A percentile compares a stretch with the other conserved stretches of the same genome.
Evolutionary conservation across 2,888 invertebrate species (phyloP).

Genomic region (Siphlonurus alternatus): DNA sequence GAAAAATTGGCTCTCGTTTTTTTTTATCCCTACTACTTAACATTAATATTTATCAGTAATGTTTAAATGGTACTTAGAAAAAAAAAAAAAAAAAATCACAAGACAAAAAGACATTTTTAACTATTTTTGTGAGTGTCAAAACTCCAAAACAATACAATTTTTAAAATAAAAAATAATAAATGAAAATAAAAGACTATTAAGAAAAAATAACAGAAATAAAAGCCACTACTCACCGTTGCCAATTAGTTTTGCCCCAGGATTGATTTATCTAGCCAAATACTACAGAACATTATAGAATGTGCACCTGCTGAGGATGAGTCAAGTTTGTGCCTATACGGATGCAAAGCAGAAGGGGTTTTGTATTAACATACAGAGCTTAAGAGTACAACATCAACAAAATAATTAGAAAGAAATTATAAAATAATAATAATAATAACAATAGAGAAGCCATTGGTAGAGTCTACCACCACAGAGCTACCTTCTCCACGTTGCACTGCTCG

Average conservation of each 20-base stretch:
- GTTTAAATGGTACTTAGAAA: too few species aligned
- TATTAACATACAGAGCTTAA: neutral
- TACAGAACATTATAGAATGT: conserved; percentile 1
- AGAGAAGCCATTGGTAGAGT: neutral
- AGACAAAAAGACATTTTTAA: neutral
- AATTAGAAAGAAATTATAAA: conserved; percentile 3
- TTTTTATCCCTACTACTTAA: too few species aligned
- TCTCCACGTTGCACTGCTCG: conserved; percentile 1
- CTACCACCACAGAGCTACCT: conserved; percentile 2
- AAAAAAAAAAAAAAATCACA: neutral
- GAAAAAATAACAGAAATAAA: too few species aligned
- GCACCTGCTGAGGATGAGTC: neutral
- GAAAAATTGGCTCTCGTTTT: too few species aligned
- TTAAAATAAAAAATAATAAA: too few species aligned
- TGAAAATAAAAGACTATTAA: too few species aligned
- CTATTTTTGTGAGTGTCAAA: neutral
- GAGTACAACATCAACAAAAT: conserved; percentile 1
- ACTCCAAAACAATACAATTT: too few species aligned
- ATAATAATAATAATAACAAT: neutral
- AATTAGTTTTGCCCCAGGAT: neutral
- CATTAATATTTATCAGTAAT: too few species aligned
- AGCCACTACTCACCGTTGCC: conserved; percentile 1
- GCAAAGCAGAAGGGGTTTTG: neutral
- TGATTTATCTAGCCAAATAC: conserved; percentile 3
- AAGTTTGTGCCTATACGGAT: conserved; percentile 2